Conservation (phyloP, 2,113 vertebrate genomes). For the Petaurus breviceps region DNA sequence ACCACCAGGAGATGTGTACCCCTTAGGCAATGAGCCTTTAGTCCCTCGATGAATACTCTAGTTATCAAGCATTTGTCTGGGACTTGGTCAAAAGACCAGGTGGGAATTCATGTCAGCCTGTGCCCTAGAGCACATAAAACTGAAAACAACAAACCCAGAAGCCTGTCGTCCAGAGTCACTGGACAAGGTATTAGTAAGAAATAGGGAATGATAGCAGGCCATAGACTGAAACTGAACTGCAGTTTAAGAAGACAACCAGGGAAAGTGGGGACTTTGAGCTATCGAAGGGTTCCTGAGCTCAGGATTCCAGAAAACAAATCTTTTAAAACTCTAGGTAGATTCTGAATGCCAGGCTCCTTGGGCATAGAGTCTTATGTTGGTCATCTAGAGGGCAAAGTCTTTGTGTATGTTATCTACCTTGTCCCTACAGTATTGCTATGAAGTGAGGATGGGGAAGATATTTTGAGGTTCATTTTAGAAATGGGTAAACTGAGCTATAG, state of each 20-base stretch:
- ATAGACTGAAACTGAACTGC: not conserved
- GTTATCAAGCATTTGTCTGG: not conserved
- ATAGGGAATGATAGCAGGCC: not conserved
- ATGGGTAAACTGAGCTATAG: not conserved
- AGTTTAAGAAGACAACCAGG: not conserved
- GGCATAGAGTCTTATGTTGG: not conserved
- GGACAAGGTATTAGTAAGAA: not conserved
- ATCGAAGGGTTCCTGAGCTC: not conserved
- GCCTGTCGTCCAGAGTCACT: not conserved
- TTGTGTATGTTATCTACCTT: not conserved
- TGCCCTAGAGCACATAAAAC: not conserved
- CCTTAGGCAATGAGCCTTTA: accelerated
- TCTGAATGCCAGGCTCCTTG: not conserved
- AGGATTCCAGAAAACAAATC: not conserved
- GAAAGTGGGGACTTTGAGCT: not conserved
- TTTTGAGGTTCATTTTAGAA: not conserved
- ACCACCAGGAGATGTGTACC: not conserved
- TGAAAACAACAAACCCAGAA: not conserved
- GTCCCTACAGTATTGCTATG: too few relatives aligned
- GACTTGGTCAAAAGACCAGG: slow-evolving; percentile 2
- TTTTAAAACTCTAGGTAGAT: not conserved
- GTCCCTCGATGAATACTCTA: not conserved
- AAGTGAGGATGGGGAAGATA: not conserved
- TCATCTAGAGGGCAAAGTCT: not conserved
- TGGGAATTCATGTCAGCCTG: not conserved